Evolutionary conservation across 2,888 invertebrate species (phyloP), one percentile per base, ranked within the genome.

Genomic region (Arenicola marina): DNA sequence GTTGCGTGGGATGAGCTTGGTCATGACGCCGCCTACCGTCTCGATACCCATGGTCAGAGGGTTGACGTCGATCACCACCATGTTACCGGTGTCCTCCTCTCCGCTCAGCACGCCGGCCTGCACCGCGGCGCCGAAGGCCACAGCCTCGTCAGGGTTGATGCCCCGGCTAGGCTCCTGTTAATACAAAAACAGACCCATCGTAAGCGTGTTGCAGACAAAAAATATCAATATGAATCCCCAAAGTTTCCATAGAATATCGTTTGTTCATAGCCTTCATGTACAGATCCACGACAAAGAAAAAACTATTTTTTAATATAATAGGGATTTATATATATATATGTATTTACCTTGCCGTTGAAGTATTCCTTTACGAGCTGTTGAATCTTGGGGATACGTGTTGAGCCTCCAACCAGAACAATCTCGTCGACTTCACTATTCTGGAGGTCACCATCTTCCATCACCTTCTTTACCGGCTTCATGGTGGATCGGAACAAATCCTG

Each of bases 11-110:
- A 99, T 99, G 60, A 99, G 88, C 83, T 97, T 98, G 74, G 98
- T 98, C 98, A 99, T 99, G 33, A 99, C 98, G 73, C 99, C 99
- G 69, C 99, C 98, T 55, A 98, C 97, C 46, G 99, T 99, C 86
- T 99, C 99, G 80, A 99, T 99, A 85, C 99, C 99, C 90, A 99
- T 89, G 71, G 99, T 98, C 71, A 99, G 88, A 73, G 99, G 99
- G 84, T 97, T 98, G 59, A 99, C 99, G 84, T 99, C 98, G 69
- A 99, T 88, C 65, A 99, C 88, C 0, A 98, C 95, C 73, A 98
- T 91, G 60, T 96, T 96, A 75, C 95, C 81, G 28, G 95, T 95
- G 81, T 95, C 95, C 85, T 97, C 95, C 87, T 97, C 97, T 59
- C 98, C 95, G 66, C 94, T 93, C 64, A 99, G 89, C 1, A 99